Evolutionary conservation across 2,888 invertebrate genomes (phyloP).

Genomic region (Selenia dentaria): DNA sequence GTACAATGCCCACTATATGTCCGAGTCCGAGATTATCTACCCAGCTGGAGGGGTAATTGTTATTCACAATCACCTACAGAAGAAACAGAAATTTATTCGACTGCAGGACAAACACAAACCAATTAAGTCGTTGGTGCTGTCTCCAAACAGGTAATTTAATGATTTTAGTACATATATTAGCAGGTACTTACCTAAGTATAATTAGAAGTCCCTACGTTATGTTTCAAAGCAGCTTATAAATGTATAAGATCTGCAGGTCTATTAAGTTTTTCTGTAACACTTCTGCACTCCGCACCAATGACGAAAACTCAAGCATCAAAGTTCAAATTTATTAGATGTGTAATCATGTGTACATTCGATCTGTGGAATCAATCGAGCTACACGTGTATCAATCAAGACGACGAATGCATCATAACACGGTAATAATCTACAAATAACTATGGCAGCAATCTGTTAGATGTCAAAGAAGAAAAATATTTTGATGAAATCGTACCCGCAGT

Average conservation of each 20-base stretch:
- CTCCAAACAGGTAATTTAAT: conserved; percentile 89
- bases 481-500: no score
- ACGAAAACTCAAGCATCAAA: no score
- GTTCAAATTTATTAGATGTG: no score
- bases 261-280: no score
- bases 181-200: no score
- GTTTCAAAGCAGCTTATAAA: no score
- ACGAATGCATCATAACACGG: neutral
- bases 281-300: no score
- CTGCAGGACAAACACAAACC: conserved; percentile 87
- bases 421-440: neutral
- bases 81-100: conserved; percentile 89
- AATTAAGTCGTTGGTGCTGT: conserved; percentile 86
- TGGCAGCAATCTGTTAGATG: no score
- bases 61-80: conserved; percentile 89
- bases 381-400: neutral
- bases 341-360: no score
- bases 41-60: conserved; percentile 91
- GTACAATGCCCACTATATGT: conserved; percentile 89
- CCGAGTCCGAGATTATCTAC: conserved; percentile 91
- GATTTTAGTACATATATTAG: no score
- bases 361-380: conserved; percentile 36
- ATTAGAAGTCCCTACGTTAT: no score
- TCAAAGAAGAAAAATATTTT: neutral
- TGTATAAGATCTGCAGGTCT: no score